Percentiles rank a stretch among this genome's conserved stretches.
Evolutionary conservation across 2,888 invertebrate genomes (phyloP).

Genomic region (Yponomeuta plumbellus): DNA sequence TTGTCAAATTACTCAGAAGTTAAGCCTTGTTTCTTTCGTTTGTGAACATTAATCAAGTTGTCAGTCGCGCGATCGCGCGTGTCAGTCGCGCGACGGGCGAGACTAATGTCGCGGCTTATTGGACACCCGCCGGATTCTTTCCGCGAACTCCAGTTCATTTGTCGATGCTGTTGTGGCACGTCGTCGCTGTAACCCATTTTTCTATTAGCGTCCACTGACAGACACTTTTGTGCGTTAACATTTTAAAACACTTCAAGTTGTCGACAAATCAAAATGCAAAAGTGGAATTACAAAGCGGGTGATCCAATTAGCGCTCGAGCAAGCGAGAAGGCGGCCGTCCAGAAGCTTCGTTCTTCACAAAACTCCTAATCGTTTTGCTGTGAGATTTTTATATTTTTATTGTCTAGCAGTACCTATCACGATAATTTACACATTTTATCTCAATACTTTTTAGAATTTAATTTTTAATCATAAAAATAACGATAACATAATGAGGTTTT

Average conservation of each 20-base stretch:
- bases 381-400: too few relatives aligned
- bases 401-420: too few relatives aligned
- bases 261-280: neutral
- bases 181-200: neutral
- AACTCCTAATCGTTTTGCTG: too few relatives aligned
- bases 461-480: too few relatives aligned
- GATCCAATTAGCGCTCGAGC: slow-evolving; percentile 2
- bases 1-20: neutral
- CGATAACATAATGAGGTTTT: too few relatives aligned
- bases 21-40: neutral
- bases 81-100: neutral
- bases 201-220: neutral
- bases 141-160: neutral
- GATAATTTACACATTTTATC: too few relatives aligned
- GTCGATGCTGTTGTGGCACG: neutral
- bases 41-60: neutral
- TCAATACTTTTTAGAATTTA: too few relatives aligned
- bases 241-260: slow-evolving; percentile 1
- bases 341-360: neutral
- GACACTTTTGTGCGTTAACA: neutral
- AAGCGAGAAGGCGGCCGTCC: neutral
- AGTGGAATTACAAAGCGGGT: neutral
- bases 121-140: neutral
- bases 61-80: neutral
- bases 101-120: slow-evolving; percentile 1